Percentiles rank a stretch among this genome's conserved stretches.
Evolutionary conservation across 2,113 vertebrate species (phyloP).

Genomic region (Mesembrinibis cayennensis): DNA sequence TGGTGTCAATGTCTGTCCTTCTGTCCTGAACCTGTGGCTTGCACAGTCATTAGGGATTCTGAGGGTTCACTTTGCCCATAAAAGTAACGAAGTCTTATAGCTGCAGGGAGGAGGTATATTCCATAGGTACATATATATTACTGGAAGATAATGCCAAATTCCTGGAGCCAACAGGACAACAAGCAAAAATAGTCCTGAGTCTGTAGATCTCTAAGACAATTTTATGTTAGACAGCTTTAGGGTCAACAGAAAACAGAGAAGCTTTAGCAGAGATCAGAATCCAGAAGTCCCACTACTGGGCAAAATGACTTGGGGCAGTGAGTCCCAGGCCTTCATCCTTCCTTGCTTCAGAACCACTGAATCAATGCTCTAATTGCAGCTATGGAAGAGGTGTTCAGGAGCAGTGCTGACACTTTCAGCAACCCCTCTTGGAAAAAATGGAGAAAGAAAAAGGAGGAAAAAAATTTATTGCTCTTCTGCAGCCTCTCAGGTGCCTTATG

Average conservation of each 20-base stretch:
- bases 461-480: not conserved
- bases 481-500: not conserved
- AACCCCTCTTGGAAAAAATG: not conserved
- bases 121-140: not conserved
- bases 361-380: not conserved
- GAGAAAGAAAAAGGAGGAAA: not conserved
- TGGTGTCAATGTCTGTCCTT: not conserved
- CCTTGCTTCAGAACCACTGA: not conserved
- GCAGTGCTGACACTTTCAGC: not conserved
- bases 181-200: not conserved
- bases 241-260: not conserved
- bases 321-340: not conserved
- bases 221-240: not conserved
- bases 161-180: not conserved
- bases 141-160: not conserved
- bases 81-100: not conserved
- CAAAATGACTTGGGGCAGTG: not conserved
- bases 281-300: not conserved
- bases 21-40: not conserved
- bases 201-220: not conserved
- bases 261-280: not conserved
- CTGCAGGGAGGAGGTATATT: not conserved
- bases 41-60: not conserved
- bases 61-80: not conserved
- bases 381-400: not conserved